A percentile compares a stretch with the other conserved stretches of the same genome.
Conservation (phyloP, 2,888 invertebrate genomes). For the Apodemia zela region DNA sequence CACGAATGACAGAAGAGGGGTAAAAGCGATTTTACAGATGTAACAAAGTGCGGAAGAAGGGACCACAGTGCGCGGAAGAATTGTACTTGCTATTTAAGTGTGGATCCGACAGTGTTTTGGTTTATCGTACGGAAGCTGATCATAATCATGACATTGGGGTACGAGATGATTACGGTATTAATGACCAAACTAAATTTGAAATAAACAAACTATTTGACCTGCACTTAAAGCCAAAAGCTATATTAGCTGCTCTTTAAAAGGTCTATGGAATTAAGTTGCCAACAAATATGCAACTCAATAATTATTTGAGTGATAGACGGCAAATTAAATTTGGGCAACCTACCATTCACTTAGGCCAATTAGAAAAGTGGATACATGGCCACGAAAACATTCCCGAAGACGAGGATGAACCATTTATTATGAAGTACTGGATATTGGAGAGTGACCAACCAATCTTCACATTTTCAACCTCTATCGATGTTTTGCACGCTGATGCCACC, state of each 20-base stretch:
- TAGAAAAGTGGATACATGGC: slow-evolving; percentile 8
- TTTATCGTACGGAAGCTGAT: slow-evolving; percentile 2
- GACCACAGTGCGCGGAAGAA: not conserved
- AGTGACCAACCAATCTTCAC: slow-evolving; percentile 8
- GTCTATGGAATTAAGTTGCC: slow-evolving; percentile 13
- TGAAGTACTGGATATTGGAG: not conserved
- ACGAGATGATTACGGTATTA: not conserved
- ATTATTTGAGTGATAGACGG: not conserved
- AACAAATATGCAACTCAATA: not conserved
- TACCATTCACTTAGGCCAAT: slow-evolving; percentile 17
- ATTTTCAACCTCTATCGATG: slow-evolving; percentile 1
- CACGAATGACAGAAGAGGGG: not conserved
- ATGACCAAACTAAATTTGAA: not conserved
- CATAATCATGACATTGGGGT: not conserved
- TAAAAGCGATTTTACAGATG: not conserved
- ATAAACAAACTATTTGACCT: slow-evolving; percentile 2
- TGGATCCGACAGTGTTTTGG: not conserved
- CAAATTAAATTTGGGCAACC: not conserved
- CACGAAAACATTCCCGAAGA: slow-evolving; percentile 11
- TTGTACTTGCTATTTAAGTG: not conserved
- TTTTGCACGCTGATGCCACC: slow-evolving; percentile 21
- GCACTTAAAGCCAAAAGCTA: not conserved
- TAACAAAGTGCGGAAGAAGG: not conserved
- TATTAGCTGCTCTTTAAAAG: slow-evolving; percentile 1
- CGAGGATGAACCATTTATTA: slow-evolving; percentile 3